Conservation (phyloP, 2,888 invertebrate species). For the Aphidius colemani region DNA sequence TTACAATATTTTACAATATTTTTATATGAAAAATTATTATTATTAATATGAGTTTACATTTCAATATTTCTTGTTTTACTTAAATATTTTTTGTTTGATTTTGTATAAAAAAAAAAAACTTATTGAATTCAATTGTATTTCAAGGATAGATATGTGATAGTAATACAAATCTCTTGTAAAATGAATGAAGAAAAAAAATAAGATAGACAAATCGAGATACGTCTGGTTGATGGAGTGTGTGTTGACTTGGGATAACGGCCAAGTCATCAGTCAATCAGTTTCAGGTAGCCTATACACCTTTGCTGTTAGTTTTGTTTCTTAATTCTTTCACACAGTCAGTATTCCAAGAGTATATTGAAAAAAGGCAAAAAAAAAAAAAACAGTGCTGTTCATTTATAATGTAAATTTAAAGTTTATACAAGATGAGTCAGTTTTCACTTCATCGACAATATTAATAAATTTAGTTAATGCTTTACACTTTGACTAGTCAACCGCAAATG, state of each 20-base stretch:
- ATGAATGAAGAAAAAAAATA: slow-evolving; percentile 1
- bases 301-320: neutral
- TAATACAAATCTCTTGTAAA: slow-evolving; percentile 7
- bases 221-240: slow-evolving; percentile 57
- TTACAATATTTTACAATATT: no score
- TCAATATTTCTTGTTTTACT: slow-evolving; percentile 1
- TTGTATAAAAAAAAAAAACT: slow-evolving; percentile 1
- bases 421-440: neutral
- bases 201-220: slow-evolving; percentile 28
- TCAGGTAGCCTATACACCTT: slow-evolving; percentile 52
- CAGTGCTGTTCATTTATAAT: no score
- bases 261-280: slow-evolving; percentile 59
- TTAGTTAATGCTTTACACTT: slow-evolving; percentile 26
- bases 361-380: neutral
- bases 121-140: slow-evolving; percentile 19
- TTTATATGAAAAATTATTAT: neutral
- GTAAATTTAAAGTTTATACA: no score
- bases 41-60: neutral
- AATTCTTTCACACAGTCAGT: neutral
- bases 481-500: slow-evolving; percentile 29
- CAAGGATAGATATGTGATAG: slow-evolving; percentile 23
- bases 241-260: slow-evolving; percentile 60
- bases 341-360: no score
- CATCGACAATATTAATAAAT: slow-evolving; percentile 23
- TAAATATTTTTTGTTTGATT: neutral